Conservation (phyloP, 2,797 vertebrate species). For the Sardinella longiceps region DNA sequence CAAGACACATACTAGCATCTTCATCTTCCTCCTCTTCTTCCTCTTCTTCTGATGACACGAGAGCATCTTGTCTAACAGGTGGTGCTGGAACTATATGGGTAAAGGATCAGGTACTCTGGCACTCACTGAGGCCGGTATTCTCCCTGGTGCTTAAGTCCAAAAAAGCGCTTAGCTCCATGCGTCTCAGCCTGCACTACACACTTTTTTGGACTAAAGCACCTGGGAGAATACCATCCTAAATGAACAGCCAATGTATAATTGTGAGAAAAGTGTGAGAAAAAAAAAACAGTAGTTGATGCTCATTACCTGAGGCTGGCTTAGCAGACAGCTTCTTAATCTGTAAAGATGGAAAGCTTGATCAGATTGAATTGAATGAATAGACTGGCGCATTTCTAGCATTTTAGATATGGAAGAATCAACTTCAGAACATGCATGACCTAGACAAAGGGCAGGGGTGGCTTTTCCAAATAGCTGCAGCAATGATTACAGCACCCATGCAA, state of each 20-base stretch:
- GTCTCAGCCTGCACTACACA: no score
- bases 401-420: neutral
- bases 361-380: neutral
- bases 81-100: conserved; percentile 24
- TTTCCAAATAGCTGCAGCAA: no score
- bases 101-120: neutral
- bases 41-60: conserved; percentile 31
- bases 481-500: neutral
- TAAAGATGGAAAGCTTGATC: conserved; percentile 32
- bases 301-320: conserved; percentile 67
- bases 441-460: no score
- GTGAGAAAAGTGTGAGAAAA: neutral
- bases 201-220: no score
- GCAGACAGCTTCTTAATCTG: conserved; percentile 70
- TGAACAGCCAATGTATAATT: neutral
- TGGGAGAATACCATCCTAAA: no score
- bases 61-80: conserved; percentile 41
- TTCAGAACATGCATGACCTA: neutral
- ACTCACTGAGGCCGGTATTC: no score
- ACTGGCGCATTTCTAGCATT: neutral
- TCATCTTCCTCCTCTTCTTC: conserved; percentile 45
- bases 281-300: neutral
- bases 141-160: no score
- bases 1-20: conserved; percentile 61
- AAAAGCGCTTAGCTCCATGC: no score